Conservation (phyloP, 1,140 invertebrate genomes). For the Cotesia glomerata region DNA sequence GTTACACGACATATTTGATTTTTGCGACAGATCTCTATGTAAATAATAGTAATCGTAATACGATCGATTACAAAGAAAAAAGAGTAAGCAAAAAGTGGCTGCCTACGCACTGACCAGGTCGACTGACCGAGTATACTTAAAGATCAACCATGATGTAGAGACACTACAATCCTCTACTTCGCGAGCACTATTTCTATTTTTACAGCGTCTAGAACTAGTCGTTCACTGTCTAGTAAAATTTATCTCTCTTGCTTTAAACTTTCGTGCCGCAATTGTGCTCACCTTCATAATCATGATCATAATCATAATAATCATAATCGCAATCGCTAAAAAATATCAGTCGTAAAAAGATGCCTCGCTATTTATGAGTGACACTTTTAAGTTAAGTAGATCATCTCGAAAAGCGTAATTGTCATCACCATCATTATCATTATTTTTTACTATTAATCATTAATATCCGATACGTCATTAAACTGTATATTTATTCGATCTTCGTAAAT, state of each 20-base stretch:
- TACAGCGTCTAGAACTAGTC: background rate
- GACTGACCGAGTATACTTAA: slow-evolving; percentile 45
- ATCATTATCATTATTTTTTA: no score
- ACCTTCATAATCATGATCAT: no score
- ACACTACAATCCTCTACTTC: slow-evolving; percentile 35
- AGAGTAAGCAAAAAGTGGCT: background rate
- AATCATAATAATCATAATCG: no score
- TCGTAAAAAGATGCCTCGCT: no score
- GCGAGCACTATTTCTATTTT: slow-evolving; percentile 45
- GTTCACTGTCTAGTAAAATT: background rate
- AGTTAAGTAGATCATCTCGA: no score
- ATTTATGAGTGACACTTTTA: no score
- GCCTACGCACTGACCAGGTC: slow-evolving; percentile 40
- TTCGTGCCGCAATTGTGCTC: background rate
- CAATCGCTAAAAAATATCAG: no score
- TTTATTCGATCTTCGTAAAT: background rate
- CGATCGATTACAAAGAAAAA: background rate
- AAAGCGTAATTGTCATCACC: no score
- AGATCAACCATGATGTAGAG: slow-evolving; percentile 36
- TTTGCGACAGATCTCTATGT: background rate
- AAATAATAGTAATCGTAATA: no score
- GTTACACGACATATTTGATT: no score
- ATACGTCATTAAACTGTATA: background rate
- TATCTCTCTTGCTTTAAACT: background rate
- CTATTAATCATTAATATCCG: no score